Evolutionary conservation across 2,888 invertebrate genomes (phyloP), one percentile per base, ranked within the genome.

Genomic region (Drosophila anomalata): DNA sequence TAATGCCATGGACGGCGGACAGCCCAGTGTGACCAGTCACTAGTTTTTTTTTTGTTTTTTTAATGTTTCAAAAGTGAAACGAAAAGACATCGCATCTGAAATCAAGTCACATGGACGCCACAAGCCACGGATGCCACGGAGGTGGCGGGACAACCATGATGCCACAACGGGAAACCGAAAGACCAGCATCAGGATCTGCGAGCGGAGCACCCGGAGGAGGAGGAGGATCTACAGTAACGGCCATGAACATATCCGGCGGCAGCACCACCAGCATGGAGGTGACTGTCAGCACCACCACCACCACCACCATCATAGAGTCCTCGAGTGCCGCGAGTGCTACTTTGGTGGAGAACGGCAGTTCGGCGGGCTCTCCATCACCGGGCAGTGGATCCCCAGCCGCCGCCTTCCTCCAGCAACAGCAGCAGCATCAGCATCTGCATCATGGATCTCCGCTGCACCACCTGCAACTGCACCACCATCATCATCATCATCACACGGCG

Each of bases 401-500:
- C 1, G 50, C 78, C 17, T 86, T 56, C 51, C 60, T 82, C 59
- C 89, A 88, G 42, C 88, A 84, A 52, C 83, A 79, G 48, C 83
- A 79, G 50, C 76, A 85, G 26, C 59, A 53, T 3, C 53, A 58
- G 42, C 58, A 47, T 46, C 53, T 75, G 67, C 76, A 76, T 53
- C 79, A 80, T 11, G 75, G 51, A 8, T 36, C 73, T 24, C 48
- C 73, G 33, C 41, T 69, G 44, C 83, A 79, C 41, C 86, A 85
- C 52, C 48, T 62, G 42, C 82, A 79, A 70, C 79, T 78, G 65
- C 88, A 79, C 20, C 41, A 79, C 56, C 88, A 88, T 59, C 86
- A 86, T 12, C 88, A 79, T 11, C 41, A 79, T 59, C 88, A 88
- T 57, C 86, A 86, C 12, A 86, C 82, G 4, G 83, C 82, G n/a